A percentile compares a stretch with the other conserved stretches of the same genome.
These are phyloP conservation scores for Neopipo cinnamomea DNA, from an alignment of 2,113 vertebrate species.

Conservation along the genomic window DNA sequence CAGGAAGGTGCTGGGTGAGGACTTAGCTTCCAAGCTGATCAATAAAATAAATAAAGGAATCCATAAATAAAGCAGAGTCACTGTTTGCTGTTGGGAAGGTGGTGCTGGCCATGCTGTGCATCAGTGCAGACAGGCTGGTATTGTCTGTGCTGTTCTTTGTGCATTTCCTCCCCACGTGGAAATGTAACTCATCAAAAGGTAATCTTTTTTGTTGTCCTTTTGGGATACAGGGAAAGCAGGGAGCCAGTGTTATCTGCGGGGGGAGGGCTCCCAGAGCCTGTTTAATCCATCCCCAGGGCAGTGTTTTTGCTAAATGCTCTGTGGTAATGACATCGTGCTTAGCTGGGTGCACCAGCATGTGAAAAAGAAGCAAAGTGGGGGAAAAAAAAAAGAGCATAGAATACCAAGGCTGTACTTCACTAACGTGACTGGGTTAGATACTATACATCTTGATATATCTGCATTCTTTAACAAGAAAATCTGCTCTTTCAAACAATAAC, in stretches of 20 bases:
- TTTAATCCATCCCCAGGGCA: neutral
- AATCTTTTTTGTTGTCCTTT: neutral
- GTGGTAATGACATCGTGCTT: neutral
- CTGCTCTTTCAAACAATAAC: constrained; percentile 20
- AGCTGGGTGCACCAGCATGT: neutral
- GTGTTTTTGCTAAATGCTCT: neutral
- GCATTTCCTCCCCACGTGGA: neutral
- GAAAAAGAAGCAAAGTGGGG: neutral
- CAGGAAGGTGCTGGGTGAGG: neutral
- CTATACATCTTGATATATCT: neutral
- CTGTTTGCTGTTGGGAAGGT: neutral
- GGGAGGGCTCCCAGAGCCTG: neutral
- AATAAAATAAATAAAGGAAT: fast-evolving
- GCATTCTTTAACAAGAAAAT: neutral
- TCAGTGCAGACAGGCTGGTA: neutral
- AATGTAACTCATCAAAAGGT: neutral
- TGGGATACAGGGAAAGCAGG: neutral
- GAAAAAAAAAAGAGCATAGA: neutral
- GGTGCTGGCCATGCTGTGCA: fast-evolving
- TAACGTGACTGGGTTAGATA: neutral
- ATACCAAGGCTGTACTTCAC: neutral
- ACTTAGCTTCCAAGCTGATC: too few relatives aligned
- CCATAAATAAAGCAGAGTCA: too few relatives aligned
- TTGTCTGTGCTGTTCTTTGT: fast-evolving
- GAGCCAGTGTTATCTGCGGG: neutral